Percentiles rank a stretch among this genome's conserved stretches.
These are phyloP conservation scores for Crocodylus rhombifer DNA, from an alignment of 2,797 vertebrate genomes.

Conservation along the genomic window DNA sequence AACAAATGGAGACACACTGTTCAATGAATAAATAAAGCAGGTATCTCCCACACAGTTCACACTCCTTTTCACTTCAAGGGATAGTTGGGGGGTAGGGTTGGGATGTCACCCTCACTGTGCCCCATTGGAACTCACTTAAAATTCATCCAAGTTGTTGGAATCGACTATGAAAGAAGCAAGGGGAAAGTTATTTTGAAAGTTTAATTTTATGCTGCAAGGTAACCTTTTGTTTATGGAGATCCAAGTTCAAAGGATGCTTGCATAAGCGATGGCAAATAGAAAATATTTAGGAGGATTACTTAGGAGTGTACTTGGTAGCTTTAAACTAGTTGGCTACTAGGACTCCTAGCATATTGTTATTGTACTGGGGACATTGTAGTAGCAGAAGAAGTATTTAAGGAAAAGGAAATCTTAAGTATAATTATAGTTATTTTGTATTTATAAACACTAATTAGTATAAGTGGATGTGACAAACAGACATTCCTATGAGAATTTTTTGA, in stretches of 20 bases:
- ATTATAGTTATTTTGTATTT: background rate
- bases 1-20: background rate
- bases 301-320: background rate
- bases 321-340: background rate
- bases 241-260: background rate
- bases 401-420: background rate
- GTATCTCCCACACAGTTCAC: background rate
- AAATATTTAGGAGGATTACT: background rate
- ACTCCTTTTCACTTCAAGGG: background rate
- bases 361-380: background rate
- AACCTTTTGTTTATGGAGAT: background rate
- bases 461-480: background rate
- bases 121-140: background rate
- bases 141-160: background rate
- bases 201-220: background rate
- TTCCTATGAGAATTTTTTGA: background rate
- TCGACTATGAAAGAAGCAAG: background rate
- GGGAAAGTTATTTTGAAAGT: background rate
- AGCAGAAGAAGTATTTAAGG: background rate
- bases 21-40: background rate
- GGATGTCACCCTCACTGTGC: background rate
- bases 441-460: background rate
- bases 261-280: background rate
- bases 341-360: background rate
- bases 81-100: background rate